These are phyloP conservation scores for Stenurella melanura DNA, from an alignment of 2,888 invertebrate species.

Conservation along the genomic window DNA sequence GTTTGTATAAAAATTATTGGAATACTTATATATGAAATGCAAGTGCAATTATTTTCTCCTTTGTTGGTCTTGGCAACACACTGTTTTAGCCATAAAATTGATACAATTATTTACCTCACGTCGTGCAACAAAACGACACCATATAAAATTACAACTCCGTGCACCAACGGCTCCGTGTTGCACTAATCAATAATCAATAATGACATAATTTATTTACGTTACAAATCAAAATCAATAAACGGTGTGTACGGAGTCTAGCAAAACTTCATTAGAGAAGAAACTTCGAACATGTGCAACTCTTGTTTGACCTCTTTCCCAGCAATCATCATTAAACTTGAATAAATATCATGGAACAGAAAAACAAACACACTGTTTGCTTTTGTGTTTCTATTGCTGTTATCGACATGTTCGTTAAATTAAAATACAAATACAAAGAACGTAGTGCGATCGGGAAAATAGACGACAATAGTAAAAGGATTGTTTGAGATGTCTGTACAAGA, in stretches of 20 bases:
- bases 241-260: constrained; percentile 13
- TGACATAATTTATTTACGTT: constrained; percentile 36
- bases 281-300: background rate
- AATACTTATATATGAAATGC: no score
- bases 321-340: constrained; percentile 28
- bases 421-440: background rate
- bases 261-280: constrained; percentile 25
- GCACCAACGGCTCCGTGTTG: background rate
- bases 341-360: constrained; percentile 19
- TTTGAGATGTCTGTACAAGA: background rate
- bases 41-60: no score
- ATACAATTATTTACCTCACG: constrained; percentile 1
- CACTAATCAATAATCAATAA: constrained; percentile 28
- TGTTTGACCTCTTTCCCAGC: constrained; percentile 19
- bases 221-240: constrained; percentile 38
- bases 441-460: background rate
- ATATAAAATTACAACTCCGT: constrained; percentile 3
- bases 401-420: constrained; percentile 17
- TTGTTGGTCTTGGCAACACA: no score
- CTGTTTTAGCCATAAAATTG: background rate
- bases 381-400: constrained; percentile 16
- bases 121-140: background rate
- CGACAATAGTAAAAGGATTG: background rate
- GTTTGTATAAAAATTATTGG: no score
- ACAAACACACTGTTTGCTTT: constrained; percentile 18